These are phyloP conservation scores for Rafetus swinhoei DNA, from an alignment of 2,113 vertebrate species.

Conservation along the genomic window DNA sequence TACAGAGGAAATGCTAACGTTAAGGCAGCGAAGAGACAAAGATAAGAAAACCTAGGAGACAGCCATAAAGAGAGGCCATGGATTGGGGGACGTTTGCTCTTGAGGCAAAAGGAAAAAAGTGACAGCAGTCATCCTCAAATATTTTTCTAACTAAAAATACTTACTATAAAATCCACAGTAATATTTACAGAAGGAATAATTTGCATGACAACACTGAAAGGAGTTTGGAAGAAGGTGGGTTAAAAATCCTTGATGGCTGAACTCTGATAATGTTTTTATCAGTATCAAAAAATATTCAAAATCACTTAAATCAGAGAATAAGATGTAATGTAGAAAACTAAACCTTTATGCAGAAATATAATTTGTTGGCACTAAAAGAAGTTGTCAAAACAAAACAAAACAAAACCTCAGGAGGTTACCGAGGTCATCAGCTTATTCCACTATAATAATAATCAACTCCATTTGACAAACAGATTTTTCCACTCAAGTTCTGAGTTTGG, in stretches of 20 bases:
- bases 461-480: background rate
- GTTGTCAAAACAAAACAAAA: background rate
- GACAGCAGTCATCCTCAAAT: background rate
- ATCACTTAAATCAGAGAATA: background rate
- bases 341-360: background rate
- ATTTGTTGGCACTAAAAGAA: background rate
- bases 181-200: background rate
- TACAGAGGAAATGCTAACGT: too few species aligned
- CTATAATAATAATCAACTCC: background rate
- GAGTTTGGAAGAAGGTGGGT: background rate
- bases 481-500: background rate
- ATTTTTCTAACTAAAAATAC: background rate
- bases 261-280: background rate
- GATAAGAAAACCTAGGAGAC: too few species aligned
- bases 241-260: background rate
- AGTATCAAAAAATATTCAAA: background rate
- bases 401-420: background rate
- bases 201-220: background rate
- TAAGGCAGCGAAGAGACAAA: too few species aligned
- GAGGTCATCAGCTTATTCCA: background rate
- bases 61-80: background rate
- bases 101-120: background rate
- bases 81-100: background rate
- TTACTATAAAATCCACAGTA: background rate
- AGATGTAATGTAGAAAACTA: background rate